Evolutionary conservation across 2,888 invertebrate species (phyloP).

Genomic region (Ormia ochracea): DNA sequence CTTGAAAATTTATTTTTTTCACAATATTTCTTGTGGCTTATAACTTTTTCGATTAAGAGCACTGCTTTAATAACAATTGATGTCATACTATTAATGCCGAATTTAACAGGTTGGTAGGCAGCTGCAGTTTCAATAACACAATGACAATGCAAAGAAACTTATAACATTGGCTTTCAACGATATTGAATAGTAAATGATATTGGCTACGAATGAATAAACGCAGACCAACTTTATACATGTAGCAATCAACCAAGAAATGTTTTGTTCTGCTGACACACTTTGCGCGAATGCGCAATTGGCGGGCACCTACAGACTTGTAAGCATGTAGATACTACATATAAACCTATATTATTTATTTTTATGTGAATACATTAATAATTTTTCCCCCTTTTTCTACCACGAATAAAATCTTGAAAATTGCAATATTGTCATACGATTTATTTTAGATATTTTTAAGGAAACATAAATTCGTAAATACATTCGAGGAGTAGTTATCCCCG

Average conservation of each 20-base stretch:
- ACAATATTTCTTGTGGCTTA: slow-evolving; percentile 24
- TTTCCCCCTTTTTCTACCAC: not conserved
- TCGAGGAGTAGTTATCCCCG: not conserved
- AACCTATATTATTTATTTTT: slow-evolving; percentile 19
- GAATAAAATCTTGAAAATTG: slow-evolving; percentile 52
- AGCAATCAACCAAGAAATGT: slow-evolving; percentile 5
- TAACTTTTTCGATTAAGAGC: slow-evolving; percentile 31
- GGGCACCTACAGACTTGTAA: slow-evolving; percentile 58
- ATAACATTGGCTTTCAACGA: not conserved
- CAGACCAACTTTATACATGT: not conserved
- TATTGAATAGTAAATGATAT: slow-evolving; percentile 20
- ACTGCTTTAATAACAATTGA: slow-evolving; percentile 67
- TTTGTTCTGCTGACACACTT: slow-evolving; percentile 55
- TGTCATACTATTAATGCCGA: slow-evolving; percentile 54
- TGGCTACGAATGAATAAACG: not conserved
- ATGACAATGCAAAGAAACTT: slow-evolving; percentile 6
- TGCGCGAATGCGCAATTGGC: slow-evolving; percentile 54
- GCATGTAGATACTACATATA: not conserved
- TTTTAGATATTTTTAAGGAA: slow-evolving; percentile 41
- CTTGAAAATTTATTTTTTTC: slow-evolving; percentile 16
- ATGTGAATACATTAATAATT: not conserved
- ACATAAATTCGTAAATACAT: not conserved
- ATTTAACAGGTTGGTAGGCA: slow-evolving; percentile 55
- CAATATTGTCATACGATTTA: slow-evolving; percentile 40
- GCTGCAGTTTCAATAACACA: not conserved